phyloP scores from a whole-genome alignment of 2,113 vertebrate genomes.

The Mobula hypostoma region DNA sequence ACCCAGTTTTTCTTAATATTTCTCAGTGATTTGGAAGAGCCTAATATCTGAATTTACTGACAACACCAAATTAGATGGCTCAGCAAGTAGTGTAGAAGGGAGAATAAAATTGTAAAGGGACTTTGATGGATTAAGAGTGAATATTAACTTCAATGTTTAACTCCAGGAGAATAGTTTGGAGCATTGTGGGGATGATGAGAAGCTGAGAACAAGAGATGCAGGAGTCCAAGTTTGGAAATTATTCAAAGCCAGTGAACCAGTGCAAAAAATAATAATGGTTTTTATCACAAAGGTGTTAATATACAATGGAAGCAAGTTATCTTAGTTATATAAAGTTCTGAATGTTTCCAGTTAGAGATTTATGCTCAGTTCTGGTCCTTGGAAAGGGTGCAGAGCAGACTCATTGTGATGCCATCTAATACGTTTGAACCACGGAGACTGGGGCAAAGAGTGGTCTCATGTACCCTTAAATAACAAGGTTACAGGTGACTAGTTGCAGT shows the following conservation, averaged over 20 bases:
- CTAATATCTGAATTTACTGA: no score
- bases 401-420: not conserved
- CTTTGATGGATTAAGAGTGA: not conserved
- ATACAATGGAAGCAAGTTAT: not conserved
- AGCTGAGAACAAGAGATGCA: not conserved
- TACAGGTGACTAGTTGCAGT: not conserved
- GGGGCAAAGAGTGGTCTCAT: not conserved
- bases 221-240: not conserved
- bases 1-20: not conserved
- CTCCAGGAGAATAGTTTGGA: not conserved
- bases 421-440: not conserved
- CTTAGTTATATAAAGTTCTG: not conserved
- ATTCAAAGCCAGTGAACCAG: not conserved
- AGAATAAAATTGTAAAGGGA: not conserved
- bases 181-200: not conserved
- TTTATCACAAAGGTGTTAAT: not conserved
- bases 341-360: not conserved
- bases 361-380: not conserved
- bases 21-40: not conserved
- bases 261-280: not conserved
- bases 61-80: no score
- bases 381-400: not conserved
- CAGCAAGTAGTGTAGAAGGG: not conserved
- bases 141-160: not conserved
- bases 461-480: not conserved